Evolutionary conservation across 2,797 vertebrate species (phyloP).

Genomic region (Thunnus albacares): DNA sequence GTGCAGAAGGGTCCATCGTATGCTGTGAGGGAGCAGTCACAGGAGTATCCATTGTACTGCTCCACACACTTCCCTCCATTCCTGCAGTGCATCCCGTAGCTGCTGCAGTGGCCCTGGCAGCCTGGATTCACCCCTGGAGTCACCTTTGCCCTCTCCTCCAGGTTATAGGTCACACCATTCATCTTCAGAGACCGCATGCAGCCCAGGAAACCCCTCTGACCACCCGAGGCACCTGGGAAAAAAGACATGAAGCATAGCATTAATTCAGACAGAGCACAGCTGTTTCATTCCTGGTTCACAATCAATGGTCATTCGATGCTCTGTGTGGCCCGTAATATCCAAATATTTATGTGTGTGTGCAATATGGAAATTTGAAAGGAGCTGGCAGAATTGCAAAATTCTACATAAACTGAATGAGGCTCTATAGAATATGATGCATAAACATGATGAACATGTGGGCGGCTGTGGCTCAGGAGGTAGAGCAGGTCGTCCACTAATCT

Average conservation of each 20-base stretch:
- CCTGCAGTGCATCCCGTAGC: slow-evolving; percentile 91
- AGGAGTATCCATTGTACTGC: slow-evolving; percentile 94
- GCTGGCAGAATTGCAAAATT: too few relatives aligned
- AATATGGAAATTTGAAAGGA: neutral
- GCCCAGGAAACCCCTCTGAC: slow-evolving; percentile 94
- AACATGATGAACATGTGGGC: too few relatives aligned
- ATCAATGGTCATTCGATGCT: too few relatives aligned
- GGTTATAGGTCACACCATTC: slow-evolving; percentile 93
- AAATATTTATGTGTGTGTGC: neutral
- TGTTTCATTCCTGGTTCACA: neutral
- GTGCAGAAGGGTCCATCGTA: slow-evolving; percentile 95
- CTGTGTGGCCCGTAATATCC: too few relatives aligned
- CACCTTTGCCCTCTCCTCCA: slow-evolving; percentile 91
- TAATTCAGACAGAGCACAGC: neutral
- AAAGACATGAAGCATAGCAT: neutral
- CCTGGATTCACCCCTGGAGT: slow-evolving; percentile 93
- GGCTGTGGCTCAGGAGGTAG: too few relatives aligned
- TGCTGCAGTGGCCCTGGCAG: slow-evolving; percentile 95
- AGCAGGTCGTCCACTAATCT: too few relatives aligned
- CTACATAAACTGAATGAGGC: too few relatives aligned
- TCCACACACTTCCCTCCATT: slow-evolving; percentile 95
- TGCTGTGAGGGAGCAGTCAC: slow-evolving; percentile 93
- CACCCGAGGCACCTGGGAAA: slow-evolving; percentile 91
- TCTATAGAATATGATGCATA: too few relatives aligned
- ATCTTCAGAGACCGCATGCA: slow-evolving; percentile 95